Conservation (phyloP, 2,888 invertebrate species). For the Dorcus parallelipipedus region DNA sequence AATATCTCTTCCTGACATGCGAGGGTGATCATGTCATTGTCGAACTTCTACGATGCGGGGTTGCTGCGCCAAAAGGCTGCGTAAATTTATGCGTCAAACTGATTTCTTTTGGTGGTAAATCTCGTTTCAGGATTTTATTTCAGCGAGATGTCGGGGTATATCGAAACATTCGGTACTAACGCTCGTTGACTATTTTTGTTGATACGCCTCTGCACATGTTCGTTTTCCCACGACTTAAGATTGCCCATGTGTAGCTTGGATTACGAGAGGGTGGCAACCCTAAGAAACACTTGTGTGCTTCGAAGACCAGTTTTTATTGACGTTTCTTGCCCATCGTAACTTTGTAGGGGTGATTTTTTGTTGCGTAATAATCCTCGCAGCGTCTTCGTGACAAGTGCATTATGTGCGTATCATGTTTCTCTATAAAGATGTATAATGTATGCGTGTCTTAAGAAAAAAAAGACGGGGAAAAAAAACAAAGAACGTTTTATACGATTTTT, state of each 20-base stretch:
- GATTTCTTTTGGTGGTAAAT: constrained; percentile 12
- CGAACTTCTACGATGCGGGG: constrained; percentile 2
- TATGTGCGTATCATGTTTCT: not conserved
- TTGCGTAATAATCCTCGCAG: constrained; percentile 2
- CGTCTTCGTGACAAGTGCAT: not conserved
- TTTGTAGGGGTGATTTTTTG: constrained; percentile 5
- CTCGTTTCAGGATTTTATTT: constrained; percentile 9
- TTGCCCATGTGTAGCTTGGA: constrained; percentile 39
- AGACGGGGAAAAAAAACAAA: too few relatives aligned
- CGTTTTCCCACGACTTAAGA: constrained; percentile 41
- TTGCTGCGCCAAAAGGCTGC: not conserved
- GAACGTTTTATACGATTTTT: too few relatives aligned
- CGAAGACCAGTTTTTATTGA: constrained; percentile 23
- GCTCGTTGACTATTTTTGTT: constrained; percentile 35
- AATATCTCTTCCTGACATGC: constrained; percentile 11
- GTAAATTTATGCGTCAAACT: not conserved
- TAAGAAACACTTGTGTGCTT: constrained; percentile 35
- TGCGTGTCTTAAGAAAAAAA: too few relatives aligned
- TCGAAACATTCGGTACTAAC: not conserved
- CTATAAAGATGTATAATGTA: too few relatives aligned
- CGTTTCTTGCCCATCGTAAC: constrained; percentile 17
- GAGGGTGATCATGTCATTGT: constrained; percentile 13
- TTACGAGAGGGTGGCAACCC: constrained; percentile 36
- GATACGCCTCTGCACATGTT: constrained; percentile 41
- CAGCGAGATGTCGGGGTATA: not conserved